phyloP scores from a whole-genome alignment of 2,888 invertebrate genomes.

The Hetaerina titia region DNA sequence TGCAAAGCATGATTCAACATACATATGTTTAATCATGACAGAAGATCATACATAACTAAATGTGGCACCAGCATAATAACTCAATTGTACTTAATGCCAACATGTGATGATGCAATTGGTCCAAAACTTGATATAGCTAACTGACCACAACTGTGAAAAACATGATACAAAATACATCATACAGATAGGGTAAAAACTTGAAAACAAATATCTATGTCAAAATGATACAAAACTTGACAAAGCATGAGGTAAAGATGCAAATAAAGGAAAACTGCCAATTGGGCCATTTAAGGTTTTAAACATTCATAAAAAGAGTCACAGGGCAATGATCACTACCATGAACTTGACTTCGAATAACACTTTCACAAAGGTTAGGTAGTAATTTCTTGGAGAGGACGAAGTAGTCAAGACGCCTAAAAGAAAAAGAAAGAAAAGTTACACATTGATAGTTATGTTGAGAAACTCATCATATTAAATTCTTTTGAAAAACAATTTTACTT shows the following conservation, averaged over 20 bases:
- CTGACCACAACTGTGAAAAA: slow-evolving; percentile 23
- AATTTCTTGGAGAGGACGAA: slow-evolving; percentile 93
- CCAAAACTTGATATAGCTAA: slow-evolving; percentile 50
- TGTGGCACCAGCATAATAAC: not conserved
- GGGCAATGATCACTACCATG: slow-evolving; percentile 99
- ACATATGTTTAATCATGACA: slow-evolving; percentile 29
- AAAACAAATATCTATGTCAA: slow-evolving; percentile 43
- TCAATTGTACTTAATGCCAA: slow-evolving; percentile 29
- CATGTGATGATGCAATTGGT: slow-evolving; percentile 57
- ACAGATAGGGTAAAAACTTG: slow-evolving; percentile 12
- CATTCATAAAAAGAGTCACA: slow-evolving; percentile 86
- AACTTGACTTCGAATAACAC: slow-evolving; percentile 88
- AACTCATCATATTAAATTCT: slow-evolving; percentile 62
- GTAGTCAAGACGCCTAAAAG: slow-evolving; percentile 95
- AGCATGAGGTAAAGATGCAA: slow-evolving; percentile 62
- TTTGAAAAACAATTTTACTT: not conserved
- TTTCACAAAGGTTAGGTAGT: slow-evolving; percentile 89
- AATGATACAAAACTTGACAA: slow-evolving; percentile 54
- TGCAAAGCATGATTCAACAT: slow-evolving; percentile 41
- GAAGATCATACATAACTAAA: slow-evolving; percentile 34
- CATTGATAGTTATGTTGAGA: slow-evolving; percentile 48
- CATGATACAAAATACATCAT: slow-evolving; percentile 58
- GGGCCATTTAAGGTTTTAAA: slow-evolving; percentile 74
- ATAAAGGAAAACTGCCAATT: slow-evolving; percentile 43
- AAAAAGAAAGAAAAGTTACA: slow-evolving; percentile 71